Evolutionary conservation across 2,113 vertebrate genomes (phyloP).

Genomic region (Chaetops frenatus): DNA sequence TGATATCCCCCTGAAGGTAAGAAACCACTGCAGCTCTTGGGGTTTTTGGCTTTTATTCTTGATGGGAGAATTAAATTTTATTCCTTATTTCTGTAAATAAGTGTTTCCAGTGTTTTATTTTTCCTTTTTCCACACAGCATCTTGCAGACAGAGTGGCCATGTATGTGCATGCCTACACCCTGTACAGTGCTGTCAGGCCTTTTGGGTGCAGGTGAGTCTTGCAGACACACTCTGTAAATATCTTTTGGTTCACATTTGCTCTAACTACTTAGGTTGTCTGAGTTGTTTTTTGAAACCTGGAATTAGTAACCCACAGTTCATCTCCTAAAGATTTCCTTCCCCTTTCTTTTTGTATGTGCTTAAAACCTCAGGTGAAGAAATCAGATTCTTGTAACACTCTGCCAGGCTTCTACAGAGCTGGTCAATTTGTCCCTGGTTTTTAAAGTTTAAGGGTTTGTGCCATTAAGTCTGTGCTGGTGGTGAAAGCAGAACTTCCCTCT

Average conservation of each 20-base stretch:
- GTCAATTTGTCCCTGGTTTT: not conserved
- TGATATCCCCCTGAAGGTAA: conserved; percentile 93
- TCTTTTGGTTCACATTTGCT: not conserved
- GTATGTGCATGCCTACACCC: conserved; percentile 96
- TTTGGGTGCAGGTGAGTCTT: conserved; percentile 92
- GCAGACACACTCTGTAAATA: not conserved
- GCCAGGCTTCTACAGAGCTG: not conserved
- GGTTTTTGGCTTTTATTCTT: not conserved
- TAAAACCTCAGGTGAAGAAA: not conserved
- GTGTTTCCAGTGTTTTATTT: not conserved
- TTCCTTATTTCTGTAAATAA: not conserved
- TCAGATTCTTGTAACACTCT: fast-evolving
- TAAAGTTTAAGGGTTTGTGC: not conserved
- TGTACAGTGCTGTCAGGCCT: conserved; percentile 96
- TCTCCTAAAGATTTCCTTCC: not conserved
- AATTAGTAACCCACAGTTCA: not conserved
- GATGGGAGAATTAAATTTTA: fast-evolving
- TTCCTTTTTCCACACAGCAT: conserved; percentile 71
- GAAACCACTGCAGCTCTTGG: not conserved
- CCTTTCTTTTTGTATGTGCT: not conserved
- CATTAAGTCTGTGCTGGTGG: not conserved
- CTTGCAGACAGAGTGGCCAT: conserved; percentile 95
- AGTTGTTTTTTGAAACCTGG: not conserved
- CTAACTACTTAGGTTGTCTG: not conserved
- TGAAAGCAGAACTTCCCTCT: not conserved